Evolutionary conservation across 2,797 vertebrate genomes (phyloP).

Genomic region (Etheostoma perlongum): DNA sequence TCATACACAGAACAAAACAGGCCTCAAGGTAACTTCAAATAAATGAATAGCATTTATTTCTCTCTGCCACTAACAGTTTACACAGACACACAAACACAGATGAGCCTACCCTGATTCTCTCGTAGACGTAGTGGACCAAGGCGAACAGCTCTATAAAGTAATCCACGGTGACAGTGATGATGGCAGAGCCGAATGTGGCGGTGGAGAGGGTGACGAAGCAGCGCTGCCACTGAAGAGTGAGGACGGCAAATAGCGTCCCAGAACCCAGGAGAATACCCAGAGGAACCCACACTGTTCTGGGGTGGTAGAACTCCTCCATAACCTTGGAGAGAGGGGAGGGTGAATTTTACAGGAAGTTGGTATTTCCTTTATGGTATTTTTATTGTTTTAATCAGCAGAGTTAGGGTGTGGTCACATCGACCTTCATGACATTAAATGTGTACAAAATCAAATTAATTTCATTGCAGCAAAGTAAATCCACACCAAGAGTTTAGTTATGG

Average conservation of each 20-base stretch:
- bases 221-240: conserved; percentile 97
- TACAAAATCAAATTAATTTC: neutral
- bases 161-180: conserved; percentile 96
- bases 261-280: conserved; percentile 93
- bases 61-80: neutral
- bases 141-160: conserved; percentile 98
- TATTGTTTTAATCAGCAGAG: neutral
- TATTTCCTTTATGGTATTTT: neutral
- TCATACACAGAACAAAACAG: neutral
- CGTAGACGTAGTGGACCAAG: conserved; percentile 93
- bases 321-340: conserved; percentile 46
- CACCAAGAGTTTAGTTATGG: neutral
- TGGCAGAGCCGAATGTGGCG: conserved; percentile 93
- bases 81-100: neutral
- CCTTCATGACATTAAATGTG: neutral
- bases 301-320: conserved; percentile 98
- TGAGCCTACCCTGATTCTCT: conserved; percentile 87
- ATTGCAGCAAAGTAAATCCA: neutral
- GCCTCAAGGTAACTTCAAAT: conserved; percentile 20
- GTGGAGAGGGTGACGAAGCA: conserved; percentile 96
- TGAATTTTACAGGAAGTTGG: neutral
- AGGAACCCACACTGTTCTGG: conserved; percentile 94
- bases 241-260: conserved; percentile 95
- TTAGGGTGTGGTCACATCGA: neutral
- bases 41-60: neutral